phyloP scores from a whole-genome alignment of 2,797 vertebrate genomes.

The Luscinia megarhynchos region DNA sequence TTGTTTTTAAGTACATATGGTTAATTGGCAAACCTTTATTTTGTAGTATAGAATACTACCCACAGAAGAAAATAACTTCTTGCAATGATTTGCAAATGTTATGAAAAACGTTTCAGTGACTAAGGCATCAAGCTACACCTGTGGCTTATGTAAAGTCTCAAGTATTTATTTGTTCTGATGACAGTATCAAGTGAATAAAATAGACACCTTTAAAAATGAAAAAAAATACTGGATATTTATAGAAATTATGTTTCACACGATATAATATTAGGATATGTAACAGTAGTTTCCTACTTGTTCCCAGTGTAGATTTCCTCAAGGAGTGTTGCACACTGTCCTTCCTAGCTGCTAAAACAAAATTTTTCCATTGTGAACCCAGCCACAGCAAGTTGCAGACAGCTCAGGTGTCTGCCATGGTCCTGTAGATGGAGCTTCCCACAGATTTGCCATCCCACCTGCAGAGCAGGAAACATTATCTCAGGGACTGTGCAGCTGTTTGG shows the following conservation, averaged over 20 bases:
- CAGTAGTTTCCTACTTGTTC: neutral
- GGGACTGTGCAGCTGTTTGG: neutral
- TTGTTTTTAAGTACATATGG: neutral
- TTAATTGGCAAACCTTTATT: neutral
- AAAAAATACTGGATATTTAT: neutral
- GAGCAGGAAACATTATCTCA: neutral
- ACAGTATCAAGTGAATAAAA: neutral
- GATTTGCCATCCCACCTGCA: neutral
- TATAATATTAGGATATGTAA: neutral
- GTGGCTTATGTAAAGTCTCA: neutral
- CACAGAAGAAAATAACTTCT: neutral
- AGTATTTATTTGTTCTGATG: neutral
- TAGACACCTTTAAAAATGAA: neutral
- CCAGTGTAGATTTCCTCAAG: neutral
- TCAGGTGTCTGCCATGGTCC: rapidly evolving
- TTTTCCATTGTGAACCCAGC: rapidly evolving
- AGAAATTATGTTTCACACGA: neutral
- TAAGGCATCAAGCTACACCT: neutral
- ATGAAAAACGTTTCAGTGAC: neutral
- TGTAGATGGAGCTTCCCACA: neutral
- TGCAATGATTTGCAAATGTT: neutral
- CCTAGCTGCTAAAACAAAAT: neutral
- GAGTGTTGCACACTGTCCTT: neutral
- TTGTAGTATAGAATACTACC: neutral
- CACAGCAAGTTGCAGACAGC: neutral